These are phyloP conservation scores for Sakesphorus luctuosus DNA, from an alignment of 2,113 vertebrate species.

Conservation along the genomic window DNA sequence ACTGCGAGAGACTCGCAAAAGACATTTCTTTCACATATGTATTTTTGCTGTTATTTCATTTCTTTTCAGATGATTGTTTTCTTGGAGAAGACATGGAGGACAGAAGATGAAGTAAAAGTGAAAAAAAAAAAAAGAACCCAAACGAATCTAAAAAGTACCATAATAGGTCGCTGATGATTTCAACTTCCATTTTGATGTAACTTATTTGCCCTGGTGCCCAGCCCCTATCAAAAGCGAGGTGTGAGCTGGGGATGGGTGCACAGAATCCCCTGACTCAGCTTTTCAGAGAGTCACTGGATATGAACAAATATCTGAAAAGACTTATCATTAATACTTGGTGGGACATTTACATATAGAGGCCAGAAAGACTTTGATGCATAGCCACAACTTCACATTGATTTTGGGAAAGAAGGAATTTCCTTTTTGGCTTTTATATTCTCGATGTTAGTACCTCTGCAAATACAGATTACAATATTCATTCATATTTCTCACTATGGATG, in stretches of 20 bases:
- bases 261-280: not conserved
- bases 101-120: not conserved
- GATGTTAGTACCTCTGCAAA: not conserved
- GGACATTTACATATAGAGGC: not conserved
- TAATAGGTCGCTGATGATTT: not conserved
- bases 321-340: not conserved
- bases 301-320: not conserved
- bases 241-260: not conserved
- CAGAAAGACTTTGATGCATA: not conserved
- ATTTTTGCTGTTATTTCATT: not conserved
- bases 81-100: not conserved
- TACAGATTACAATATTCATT: not conserved
- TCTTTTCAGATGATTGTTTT: not conserved
- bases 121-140: rapidly evolving
- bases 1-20: not conserved
- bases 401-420: not conserved
- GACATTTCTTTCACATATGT: not conserved
- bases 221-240: not conserved
- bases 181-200: not conserved
- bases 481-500: not conserved
- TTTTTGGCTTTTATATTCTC: not conserved
- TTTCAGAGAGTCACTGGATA: not conserved
- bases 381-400: not conserved
- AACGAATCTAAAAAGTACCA: not conserved
- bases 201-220: not conserved